phyloP scores from a whole-genome alignment of 2,888 invertebrate genomes.

The Hydrotaea diabolus region DNA sequence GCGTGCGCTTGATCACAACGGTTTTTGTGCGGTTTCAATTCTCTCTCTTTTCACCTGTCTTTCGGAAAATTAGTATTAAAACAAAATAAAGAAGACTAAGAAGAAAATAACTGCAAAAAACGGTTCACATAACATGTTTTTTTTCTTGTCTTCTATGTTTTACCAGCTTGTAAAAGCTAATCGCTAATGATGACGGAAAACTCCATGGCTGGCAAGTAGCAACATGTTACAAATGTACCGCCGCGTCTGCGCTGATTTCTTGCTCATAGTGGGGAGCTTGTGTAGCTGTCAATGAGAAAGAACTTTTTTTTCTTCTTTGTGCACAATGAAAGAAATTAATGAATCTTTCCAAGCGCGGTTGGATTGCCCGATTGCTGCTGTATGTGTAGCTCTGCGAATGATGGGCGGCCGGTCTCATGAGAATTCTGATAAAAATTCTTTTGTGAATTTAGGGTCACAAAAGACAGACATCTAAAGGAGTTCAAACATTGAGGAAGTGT shows the following conservation, averaged over 20 bases:
- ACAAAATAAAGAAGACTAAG: neutral
- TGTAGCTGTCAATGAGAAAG: conserved; percentile 12
- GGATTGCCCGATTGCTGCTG: neutral
- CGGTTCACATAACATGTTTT: conserved; percentile 49
- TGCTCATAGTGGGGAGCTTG: neutral
- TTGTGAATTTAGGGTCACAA: neutral
- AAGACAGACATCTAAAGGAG: neutral
- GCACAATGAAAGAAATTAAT: conserved; percentile 9
- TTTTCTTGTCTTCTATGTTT: conserved; percentile 16
- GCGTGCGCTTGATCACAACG: no score
- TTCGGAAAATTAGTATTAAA: no score
- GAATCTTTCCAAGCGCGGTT: neutral
- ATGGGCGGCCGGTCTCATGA: neutral
- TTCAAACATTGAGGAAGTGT: no score
- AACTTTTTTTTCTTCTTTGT: no score
- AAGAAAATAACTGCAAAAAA: neutral
- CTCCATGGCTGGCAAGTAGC: neutral
- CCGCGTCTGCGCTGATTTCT: no score
- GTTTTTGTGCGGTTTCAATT: no score
- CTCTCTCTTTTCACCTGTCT: no score
- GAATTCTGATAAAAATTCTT: neutral
- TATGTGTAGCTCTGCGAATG: no score
- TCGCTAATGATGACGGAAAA: neutral
- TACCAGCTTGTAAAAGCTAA: neutral
- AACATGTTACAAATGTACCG: no score